Evolutionary conservation across 2,888 invertebrate genomes (phyloP).

Genomic region (Caenorhabditis sulstoni): DNA sequence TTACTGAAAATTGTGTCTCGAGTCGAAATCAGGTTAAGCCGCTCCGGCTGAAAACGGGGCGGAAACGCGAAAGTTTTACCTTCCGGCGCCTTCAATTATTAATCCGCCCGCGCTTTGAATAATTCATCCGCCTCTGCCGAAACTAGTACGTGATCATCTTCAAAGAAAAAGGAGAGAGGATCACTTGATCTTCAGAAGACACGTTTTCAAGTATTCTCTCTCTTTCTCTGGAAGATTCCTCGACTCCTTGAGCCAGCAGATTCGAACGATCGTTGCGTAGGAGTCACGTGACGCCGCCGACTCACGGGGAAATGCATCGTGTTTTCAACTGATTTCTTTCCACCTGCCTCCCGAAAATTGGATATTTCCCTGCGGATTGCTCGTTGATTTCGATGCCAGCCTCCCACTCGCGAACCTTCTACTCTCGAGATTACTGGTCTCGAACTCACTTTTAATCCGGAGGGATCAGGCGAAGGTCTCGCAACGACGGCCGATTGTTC

Average conservation of each 20-base stretch:
- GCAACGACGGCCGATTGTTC: no score
- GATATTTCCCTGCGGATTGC: not conserved
- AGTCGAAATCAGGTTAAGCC: constrained; percentile 8
- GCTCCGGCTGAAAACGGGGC: not conserved
- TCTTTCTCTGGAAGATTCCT: not conserved
- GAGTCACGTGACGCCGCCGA: not conserved
- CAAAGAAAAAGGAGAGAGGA: constrained; percentile 14
- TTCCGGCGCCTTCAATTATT: constrained; percentile 27
- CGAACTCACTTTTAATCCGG: no score
- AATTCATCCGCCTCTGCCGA: constrained; percentile 14
- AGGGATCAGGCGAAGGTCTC: no score
- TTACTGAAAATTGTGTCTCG: not conserved
- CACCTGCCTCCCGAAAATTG: constrained; percentile 1
- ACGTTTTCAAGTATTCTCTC: no score
- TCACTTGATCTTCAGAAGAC: constrained; percentile 1
- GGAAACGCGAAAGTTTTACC: constrained; percentile 2
- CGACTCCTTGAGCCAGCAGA: no score
- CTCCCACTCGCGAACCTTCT: no score
- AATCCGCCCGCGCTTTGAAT: constrained; percentile 23
- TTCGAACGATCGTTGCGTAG: no score
- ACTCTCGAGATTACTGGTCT: not conserved
- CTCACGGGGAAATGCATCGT: not conserved
- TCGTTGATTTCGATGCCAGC: not conserved
- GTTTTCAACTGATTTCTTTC: not conserved
- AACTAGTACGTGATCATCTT: constrained; percentile 27